Evolutionary conservation across 2,888 invertebrate genomes (phyloP), one percentile per base, ranked within the genome.

Genomic region (Scaptomyza parva): DNA sequence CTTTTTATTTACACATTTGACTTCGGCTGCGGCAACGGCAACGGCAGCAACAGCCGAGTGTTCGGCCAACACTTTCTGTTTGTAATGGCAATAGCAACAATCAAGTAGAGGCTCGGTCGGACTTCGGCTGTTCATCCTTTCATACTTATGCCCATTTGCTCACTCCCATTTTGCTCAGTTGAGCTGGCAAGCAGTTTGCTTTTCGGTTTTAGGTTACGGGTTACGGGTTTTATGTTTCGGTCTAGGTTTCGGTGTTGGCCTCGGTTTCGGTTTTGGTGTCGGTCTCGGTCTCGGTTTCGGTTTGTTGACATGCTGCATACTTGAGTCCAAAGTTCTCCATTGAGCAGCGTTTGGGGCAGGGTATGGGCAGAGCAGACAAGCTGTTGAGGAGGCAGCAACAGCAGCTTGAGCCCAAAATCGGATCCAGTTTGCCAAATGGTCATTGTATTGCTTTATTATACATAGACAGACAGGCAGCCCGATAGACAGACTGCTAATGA

Each of bases 221-320:
- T 30, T 39, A 44, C 14, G 24, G 41, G 24, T 40, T 41, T 30
- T 59, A 39, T 47, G 43, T 59, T 50, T 55, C 11, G 53, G 33
- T 43, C 44, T 52, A 2, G 52, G 52, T 52, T 12, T 55, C 2
- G 50, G 52, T 57, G 47, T 58, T 9, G 43, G 44, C 45, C 61
- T 66, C 14, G 58, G 69, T 55, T 63, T 61, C 40, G 62, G 71
- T 62, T 71, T 75, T 24, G 58, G 68, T 52, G 60, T 61, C 33
- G 58, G 67, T 64, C 43, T 51, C 28, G 57, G 28, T n/a, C 39
- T 35, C 17, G 41, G 43, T 50, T 65, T 62, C 37, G 60, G 71
- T 64, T 71, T 75, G 78, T 78, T 78, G 78, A 78, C 78, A 79
- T 69, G 53, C 57, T 45, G 40, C 52, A 40, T 35, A 41, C 52